A percentile compares a stretch with the other conserved stretches of the same genome.
phyloP scores from a whole-genome alignment of 1,140 invertebrate genomes.

The Dolichoris vasculosae region DNA sequence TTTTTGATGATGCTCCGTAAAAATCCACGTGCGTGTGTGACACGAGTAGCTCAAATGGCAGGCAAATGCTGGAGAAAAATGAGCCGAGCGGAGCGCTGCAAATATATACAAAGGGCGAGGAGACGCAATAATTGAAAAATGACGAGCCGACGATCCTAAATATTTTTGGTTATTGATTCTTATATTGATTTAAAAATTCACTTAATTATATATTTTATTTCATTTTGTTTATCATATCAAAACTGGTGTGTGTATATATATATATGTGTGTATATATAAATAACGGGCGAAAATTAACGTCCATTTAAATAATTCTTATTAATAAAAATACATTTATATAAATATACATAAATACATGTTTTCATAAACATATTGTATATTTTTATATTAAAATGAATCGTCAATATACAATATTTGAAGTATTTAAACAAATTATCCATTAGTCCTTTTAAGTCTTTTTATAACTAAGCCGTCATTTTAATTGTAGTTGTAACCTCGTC shows the following conservation, averaged over 20 bases:
- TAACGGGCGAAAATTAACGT: too few relatives aligned
- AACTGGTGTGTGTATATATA: too few relatives aligned
- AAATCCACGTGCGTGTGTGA: slow-evolving; percentile 57
- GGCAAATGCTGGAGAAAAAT: slow-evolving; percentile 64
- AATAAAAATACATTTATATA: too few relatives aligned
- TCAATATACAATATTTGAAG: too few relatives aligned
- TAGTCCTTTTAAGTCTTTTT: not conserved
- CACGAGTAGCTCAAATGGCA: slow-evolving; percentile 60
- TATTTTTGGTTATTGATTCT: not conserved
- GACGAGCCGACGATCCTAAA: not conserved
- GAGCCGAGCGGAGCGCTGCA: slow-evolving; percentile 56
- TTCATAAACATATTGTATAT: too few relatives aligned
- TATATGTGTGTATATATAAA: too few relatives aligned
- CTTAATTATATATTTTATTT: not conserved
- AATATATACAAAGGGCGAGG: slow-evolving; percentile 58
- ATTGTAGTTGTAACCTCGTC: not conserved
- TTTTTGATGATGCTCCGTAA: slow-evolving; percentile 58
- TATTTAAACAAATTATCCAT: not conserved
- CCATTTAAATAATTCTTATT: too few relatives aligned
- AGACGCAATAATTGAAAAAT: slow-evolving; percentile 26
- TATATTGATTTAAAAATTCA: too few relatives aligned
- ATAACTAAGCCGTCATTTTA: slow-evolving; percentile 7
- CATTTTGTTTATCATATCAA: too few relatives aligned
- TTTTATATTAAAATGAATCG: too few relatives aligned
- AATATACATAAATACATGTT: too few relatives aligned